Percentiles rank a stretch among this genome's conserved stretches.
Conservation (phyloP, 2,888 invertebrate species). For the Clivina fossor region DNA sequence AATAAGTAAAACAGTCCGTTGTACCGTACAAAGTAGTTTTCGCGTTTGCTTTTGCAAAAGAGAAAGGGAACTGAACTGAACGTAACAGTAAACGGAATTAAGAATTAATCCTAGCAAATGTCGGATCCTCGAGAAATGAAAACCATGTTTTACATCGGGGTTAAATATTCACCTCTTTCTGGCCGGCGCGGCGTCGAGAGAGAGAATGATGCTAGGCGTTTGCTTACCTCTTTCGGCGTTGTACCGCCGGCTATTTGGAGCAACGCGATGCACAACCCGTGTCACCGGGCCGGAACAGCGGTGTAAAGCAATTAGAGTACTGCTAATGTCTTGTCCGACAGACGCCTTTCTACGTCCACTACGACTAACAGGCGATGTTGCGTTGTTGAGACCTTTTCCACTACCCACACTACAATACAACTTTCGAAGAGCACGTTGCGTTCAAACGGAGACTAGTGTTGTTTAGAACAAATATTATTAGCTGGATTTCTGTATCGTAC, state of each 20-base stretch:
- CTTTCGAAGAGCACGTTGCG: too few relatives aligned
- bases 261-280: conserved; percentile 35
- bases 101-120: conserved; percentile 34
- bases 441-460: too few relatives aligned
- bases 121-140: conserved; percentile 35
- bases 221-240: neutral
- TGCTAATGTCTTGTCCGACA: conserved; percentile 35
- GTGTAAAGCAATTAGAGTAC: conserved; percentile 36
- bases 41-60: too few relatives aligned
- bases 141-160: conserved; percentile 31
- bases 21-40: too few relatives aligned
- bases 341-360: conserved; percentile 1
- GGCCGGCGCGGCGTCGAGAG: neutral
- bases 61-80: too few relatives aligned
- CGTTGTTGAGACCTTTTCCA: neutral
- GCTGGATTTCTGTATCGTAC: too few relatives aligned
- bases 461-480: too few relatives aligned
- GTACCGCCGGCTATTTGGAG: too few relatives aligned
- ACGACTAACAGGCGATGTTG: neutral
- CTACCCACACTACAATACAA: too few relatives aligned
- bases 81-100: conserved; percentile 28
- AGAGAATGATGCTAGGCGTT: neutral
- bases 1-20: conserved; percentile 13
- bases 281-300: conserved; percentile 29
- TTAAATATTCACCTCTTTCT: conserved; percentile 32